These are phyloP conservation scores for Mystacornis crossleyi DNA, from an alignment of 2,113 vertebrate genomes.

Conservation along the genomic window DNA sequence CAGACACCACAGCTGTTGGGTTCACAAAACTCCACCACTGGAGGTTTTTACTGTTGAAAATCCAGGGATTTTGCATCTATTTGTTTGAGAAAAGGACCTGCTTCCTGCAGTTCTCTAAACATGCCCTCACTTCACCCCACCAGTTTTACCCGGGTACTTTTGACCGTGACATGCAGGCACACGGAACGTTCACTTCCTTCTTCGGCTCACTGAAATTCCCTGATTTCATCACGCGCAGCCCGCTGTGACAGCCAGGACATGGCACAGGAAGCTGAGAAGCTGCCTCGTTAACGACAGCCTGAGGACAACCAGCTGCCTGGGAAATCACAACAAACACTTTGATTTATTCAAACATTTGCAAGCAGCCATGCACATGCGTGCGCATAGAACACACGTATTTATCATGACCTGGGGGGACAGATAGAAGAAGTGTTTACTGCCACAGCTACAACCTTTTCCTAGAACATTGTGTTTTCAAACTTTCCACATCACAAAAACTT, in stretches of 20 bases:
- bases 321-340: neutral
- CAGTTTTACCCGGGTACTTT: neutral
- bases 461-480: neutral
- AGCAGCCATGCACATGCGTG: neutral
- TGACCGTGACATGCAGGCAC: neutral
- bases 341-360: neutral
- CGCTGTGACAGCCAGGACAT: neutral
- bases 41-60: neutral
- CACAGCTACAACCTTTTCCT: neutral
- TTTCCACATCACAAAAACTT: neutral
- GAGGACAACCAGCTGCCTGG: neutral
- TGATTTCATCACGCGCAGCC: neutral
- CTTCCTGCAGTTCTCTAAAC: neutral
- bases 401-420: neutral
- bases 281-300: neutral
- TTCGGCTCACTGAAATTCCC: neutral
- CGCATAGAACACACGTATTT: accelerated
- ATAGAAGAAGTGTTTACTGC: neutral
- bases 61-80: neutral
- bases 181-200: conserved; percentile 28
- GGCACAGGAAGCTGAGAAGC: neutral
- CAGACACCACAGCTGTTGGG: neutral
- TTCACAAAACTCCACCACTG: neutral
- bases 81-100: neutral
- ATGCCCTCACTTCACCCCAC: too few species aligned